phyloP scores from a whole-genome alignment of 2,797 vertebrate genomes.

The Phrynocephalus vlangalii region DNA sequence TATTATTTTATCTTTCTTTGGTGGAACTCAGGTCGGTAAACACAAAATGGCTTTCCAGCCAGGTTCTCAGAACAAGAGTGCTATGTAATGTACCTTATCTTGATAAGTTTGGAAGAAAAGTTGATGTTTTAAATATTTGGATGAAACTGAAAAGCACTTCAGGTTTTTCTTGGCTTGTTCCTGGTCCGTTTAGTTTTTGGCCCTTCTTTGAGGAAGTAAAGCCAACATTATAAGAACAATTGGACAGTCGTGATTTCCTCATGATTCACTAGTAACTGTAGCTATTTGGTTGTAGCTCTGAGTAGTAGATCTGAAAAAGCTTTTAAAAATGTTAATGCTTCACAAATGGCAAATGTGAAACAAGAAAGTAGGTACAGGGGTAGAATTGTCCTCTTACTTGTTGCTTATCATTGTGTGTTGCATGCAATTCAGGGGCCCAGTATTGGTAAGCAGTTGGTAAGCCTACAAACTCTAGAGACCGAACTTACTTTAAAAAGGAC shows the following conservation, averaged over 20 bases:
- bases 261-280: background rate
- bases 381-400: background rate
- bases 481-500: slow-evolving; percentile 3
- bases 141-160: background rate
- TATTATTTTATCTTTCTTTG: background rate
- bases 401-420: background rate
- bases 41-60: background rate
- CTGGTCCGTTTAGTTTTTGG: background rate
- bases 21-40: background rate
- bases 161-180: background rate
- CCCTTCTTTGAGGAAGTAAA: background rate
- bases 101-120: background rate
- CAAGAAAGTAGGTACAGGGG: background rate
- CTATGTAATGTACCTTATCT: background rate
- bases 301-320: background rate
- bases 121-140: background rate
- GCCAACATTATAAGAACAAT: background rate
- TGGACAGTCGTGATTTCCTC: background rate
- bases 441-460: background rate
- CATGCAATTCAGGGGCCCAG: background rate
- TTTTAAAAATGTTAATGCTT: background rate
- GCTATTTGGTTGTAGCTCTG: rapidly evolving
- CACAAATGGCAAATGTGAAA: background rate
- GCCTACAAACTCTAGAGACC: background rate
- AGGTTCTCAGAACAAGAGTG: background rate